phyloP scores from a whole-genome alignment of 2,113 vertebrate genomes.

The Salvator merianae region DNA sequence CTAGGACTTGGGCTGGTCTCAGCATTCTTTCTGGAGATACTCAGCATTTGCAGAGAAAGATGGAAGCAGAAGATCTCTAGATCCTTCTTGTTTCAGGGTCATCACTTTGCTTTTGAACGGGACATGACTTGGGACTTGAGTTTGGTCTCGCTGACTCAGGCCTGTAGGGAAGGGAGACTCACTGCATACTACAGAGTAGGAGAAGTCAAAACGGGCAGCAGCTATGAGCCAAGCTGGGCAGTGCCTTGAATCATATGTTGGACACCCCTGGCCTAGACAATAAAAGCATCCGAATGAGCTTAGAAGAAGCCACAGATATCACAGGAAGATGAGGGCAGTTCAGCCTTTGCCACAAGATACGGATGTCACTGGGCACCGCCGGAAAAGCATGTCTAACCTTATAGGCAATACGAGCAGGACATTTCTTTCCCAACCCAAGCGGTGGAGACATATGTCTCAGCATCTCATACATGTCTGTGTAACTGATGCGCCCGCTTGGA shows the following conservation, averaged over 20 bases:
- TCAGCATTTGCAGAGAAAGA: not conserved
- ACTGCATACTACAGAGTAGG: too few species aligned
- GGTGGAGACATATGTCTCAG: conserved; percentile 99
- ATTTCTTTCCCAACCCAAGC: conserved; percentile 99
- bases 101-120: not conserved
- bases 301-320: conserved; percentile 38
- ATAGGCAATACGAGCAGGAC: conserved; percentile 96
- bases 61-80: not conserved
- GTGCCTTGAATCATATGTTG: not conserved
- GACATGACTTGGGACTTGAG: too few species aligned
- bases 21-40: too few species aligned
- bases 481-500: conserved; percentile 96
- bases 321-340: conserved; percentile 39
- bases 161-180: too few species aligned
- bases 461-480: conserved; percentile 99
- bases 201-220: not conserved
- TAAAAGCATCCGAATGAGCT: conserved; percentile 50
- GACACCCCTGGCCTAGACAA: conserved; percentile 45
- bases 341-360: conserved; percentile 48
- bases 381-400: conserved; percentile 87
- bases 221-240: not conserved
- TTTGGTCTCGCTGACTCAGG: not conserved
- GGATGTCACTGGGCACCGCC: conserved; percentile 41
- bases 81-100: too few species aligned
- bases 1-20: too few species aligned